These are phyloP conservation scores for Toxonevra muliebris DNA, from an alignment of 2,888 invertebrate genomes.

Conservation along the genomic window DNA sequence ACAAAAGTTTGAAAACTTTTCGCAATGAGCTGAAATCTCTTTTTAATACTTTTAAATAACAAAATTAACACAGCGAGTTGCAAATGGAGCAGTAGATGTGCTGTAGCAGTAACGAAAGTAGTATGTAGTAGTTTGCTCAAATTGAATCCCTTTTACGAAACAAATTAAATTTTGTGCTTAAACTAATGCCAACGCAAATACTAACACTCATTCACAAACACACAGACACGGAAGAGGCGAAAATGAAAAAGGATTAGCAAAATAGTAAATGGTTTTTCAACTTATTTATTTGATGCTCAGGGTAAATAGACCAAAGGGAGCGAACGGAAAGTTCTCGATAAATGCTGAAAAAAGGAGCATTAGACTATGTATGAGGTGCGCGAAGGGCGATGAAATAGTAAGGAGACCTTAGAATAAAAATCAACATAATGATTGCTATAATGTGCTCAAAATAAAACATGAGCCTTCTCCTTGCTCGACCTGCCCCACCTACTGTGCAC, in stretches of 20 bases:
- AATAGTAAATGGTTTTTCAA: slow-evolving; percentile 21
- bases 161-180: slow-evolving; percentile 41
- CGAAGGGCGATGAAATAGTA: neutral
- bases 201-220: slow-evolving; percentile 17
- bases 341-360: neutral
- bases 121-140: too few relatives aligned
- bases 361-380: neutral
- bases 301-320: neutral
- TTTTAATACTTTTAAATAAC: slow-evolving; percentile 57
- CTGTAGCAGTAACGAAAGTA: neutral
- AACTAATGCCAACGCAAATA: slow-evolving; percentile 16
- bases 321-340: neutral
- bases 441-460: slow-evolving; percentile 49
- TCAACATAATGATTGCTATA: slow-evolving; percentile 48
- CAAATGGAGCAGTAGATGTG: neutral
- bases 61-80: slow-evolving; percentile 47
- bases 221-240: slow-evolving; percentile 12
- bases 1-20: slow-evolving; percentile 42
- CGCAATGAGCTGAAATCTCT: slow-evolving; percentile 57
- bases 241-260: slow-evolving; percentile 18
- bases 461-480: slow-evolving; percentile 31
- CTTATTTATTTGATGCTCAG: neutral
- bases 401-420: neutral
- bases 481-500: neutral
- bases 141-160: slow-evolving; percentile 27